These are phyloP conservation scores for Nanorana parkeri DNA, from an alignment of 2,113 vertebrate genomes.

Conservation along the genomic window DNA sequence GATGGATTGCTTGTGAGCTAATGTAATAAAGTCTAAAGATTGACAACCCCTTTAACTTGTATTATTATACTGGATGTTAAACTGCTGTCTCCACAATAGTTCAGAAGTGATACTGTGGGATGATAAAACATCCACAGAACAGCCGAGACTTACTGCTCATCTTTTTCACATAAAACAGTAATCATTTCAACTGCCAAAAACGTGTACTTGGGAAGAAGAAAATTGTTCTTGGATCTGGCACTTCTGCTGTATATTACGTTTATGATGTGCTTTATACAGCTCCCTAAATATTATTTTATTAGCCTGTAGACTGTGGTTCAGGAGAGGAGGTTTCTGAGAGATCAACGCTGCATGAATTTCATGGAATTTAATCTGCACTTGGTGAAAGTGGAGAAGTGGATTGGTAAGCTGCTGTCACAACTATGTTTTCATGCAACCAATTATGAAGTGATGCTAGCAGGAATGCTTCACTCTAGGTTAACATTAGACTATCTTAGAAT, in stretches of 20 bases:
- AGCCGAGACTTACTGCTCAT: neutral
- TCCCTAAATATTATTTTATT: slow-evolving; percentile 23
- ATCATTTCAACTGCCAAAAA: neutral
- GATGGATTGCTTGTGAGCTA: no score
- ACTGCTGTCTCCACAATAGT: no score
- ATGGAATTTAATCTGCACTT: neutral
- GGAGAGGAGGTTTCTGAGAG: neutral
- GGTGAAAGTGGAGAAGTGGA: neutral
- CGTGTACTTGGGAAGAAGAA: neutral
- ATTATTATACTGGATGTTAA: no score
- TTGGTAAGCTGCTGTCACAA: neutral
- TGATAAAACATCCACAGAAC: no score
- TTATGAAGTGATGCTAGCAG: no score
- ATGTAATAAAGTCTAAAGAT: no score
- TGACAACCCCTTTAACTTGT: no score
- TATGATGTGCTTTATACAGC: neutral
- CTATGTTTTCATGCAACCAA: no score
- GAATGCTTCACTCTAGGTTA: no score
- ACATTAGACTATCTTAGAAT: no score
- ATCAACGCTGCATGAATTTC: neutral
- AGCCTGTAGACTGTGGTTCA: neutral
- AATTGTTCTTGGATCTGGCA: slow-evolving; percentile 1
- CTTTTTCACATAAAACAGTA: neutral
- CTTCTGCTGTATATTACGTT: neutral
- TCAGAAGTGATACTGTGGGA: no score